These are phyloP conservation scores for Crenichthys baileyi DNA, from an alignment of 2,797 vertebrate genomes.

Conservation along the genomic window DNA sequence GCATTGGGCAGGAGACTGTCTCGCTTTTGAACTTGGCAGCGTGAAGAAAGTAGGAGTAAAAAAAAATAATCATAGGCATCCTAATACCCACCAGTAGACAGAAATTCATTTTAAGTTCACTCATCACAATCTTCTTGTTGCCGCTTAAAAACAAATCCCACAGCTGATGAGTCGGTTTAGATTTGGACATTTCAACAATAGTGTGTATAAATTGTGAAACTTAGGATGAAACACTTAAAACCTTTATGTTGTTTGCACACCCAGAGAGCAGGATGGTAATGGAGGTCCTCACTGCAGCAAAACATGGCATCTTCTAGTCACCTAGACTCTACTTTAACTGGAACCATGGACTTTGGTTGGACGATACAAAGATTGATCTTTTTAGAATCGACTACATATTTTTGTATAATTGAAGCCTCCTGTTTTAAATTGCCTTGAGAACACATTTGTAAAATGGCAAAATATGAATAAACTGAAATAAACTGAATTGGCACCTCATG, in stretches of 20 bases:
- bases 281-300: not conserved
- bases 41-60: not conserved
- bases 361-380: not conserved
- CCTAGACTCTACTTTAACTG: not conserved
- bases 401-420: not conserved
- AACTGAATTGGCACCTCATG: not conserved
- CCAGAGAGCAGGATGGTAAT: not conserved
- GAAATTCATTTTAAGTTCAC: slow-evolving; percentile 14
- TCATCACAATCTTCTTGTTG: not conserved
- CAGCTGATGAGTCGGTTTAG: not conserved
- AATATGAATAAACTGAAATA: not conserved
- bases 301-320: not conserved
- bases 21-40: not conserved
- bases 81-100: slow-evolving; percentile 16
- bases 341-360: not conserved
- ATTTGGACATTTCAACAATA: not conserved
- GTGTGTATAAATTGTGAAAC: not conserved
- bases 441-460: not conserved
- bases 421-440: no score
- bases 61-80: slow-evolving; percentile 11
- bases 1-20: slow-evolving; percentile 6
- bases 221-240: not conserved
- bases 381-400: not conserved
- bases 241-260: not conserved
- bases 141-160: not conserved